Base-by-base conservation (phyloP, 1,140 invertebrate species). In the Aphaenogaster ashmeadi region DNA sequence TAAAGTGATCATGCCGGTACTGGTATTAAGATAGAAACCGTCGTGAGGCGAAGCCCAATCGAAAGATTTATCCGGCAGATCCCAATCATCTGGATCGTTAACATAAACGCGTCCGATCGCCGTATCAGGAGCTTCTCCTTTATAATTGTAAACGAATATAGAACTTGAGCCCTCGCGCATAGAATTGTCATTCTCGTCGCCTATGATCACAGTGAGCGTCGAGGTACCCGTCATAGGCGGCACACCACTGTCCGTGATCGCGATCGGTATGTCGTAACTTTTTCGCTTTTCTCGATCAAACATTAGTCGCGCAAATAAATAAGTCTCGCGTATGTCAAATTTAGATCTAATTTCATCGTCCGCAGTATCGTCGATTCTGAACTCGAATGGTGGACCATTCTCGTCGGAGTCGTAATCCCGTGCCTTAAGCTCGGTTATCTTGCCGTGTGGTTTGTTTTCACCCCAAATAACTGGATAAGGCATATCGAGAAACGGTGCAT, bases 61-160 rank as follows among this genome's bases (percentile, higher is more conserved):
- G 90, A 99, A 99, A 2, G 96, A 93, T 95, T 99, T 99, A 93
- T 99, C 98, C 0, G 97, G 96, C 60, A 99, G 94, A 95, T 99
- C 99, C 98, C 98, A 99, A 93, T 99, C 99, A 93, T 99, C 99
- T 0, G 97, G 96, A 95, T 99, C 99, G 44, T 98, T 96, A 0
- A 99, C 98, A 94, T 98, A 99, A 1, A 99, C 98, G 36, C 98
- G 96, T 0, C 99, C 99, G 64, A 99, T 98, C 88, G 97, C 96
- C 0, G 97, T 98, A 77, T 97, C 97, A 0, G 97, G 97, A 0
- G 97, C 96, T 86, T 97, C 96, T 15, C 97, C 97, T 95, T 97
- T 97, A 93, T 98, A 99, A 94, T 98, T 99, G 94, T 99, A 99
- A 1, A 99, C 98, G 92, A 98, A 98, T 92, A 99, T 99, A 72